phyloP scores from a whole-genome alignment of 2,113 vertebrate species.

The Uria aalge region DNA sequence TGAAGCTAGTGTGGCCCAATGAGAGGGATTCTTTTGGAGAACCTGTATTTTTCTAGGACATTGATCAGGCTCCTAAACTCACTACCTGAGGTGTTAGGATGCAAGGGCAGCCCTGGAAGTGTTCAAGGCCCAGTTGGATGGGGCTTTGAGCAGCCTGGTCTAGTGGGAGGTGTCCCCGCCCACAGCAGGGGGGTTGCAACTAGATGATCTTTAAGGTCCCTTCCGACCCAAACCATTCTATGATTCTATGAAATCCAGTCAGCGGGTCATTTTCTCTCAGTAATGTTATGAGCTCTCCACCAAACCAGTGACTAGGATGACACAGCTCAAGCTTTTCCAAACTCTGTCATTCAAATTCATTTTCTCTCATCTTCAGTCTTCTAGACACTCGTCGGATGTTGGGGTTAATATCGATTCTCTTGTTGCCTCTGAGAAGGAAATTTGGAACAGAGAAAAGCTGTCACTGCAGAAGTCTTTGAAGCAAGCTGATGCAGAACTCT shows the following conservation, averaged over 20 bases:
- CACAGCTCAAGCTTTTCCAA: neutral
- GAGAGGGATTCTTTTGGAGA: neutral
- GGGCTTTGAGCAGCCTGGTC: too few species aligned
- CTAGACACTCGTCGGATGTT: constrained; percentile 46
- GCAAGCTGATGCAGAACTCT: constrained; percentile 82
- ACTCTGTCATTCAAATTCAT: neutral
- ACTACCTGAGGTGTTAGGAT: neutral
- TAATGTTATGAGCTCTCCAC: neutral
- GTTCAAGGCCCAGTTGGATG: too few species aligned
- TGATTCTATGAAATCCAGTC: neutral
- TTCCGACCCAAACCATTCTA: too few species aligned
- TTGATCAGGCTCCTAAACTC: neutral
- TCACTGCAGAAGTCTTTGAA: constrained; percentile 84
- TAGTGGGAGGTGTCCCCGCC: too few species aligned
- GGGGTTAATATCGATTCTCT: constrained; percentile 69
- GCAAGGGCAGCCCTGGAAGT: neutral
- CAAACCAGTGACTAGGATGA: neutral
- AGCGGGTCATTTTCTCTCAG: neutral
- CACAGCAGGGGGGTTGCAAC: too few species aligned
- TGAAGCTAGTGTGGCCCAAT: neutral
- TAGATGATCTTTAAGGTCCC: too few species aligned
- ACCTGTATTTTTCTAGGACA: neutral
- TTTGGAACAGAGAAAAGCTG: constrained; percentile 84
- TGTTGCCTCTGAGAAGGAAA: constrained; percentile 83
- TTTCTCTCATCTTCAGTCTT: constrained; percentile 69